These are phyloP conservation scores for Cinclus mexicanus DNA, from an alignment of 2,113 vertebrate species.

Conservation along the genomic window DNA sequence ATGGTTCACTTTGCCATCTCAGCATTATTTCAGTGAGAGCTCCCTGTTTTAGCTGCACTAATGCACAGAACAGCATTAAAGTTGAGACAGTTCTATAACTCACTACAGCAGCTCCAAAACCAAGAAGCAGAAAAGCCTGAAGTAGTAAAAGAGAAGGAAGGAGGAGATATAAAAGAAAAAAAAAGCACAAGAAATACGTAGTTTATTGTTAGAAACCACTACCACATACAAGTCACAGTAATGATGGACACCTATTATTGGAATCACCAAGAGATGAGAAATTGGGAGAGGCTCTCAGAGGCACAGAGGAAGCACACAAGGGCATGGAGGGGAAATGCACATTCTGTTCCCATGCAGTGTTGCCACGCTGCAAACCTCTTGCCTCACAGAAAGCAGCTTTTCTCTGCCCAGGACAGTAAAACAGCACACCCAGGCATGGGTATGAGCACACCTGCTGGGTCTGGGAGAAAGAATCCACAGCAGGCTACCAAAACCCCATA, in stretches of 20 bases:
- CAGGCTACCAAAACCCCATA: neutral
- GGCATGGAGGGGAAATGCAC: neutral
- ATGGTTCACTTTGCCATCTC: neutral
- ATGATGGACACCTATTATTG: neutral
- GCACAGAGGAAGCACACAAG: neutral
- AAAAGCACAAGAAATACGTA: neutral
- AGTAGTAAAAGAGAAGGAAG: neutral
- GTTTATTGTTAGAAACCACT: neutral
- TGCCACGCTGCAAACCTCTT: accelerated
- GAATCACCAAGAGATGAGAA: neutral
- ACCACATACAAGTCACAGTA: neutral
- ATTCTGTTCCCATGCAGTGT: neutral
- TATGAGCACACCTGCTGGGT: accelerated
- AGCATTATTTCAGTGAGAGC: neutral
- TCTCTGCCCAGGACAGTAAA: neutral
- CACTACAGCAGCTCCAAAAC: neutral
- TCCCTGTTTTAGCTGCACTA: neutral
- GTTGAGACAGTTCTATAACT: neutral
- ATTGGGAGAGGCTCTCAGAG: neutral
- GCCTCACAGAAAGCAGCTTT: neutral
- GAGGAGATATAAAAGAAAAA: neutral
- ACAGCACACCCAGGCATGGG: too few species aligned
- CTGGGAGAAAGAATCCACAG: neutral
- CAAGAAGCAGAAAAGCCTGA: neutral
- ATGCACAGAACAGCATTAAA: neutral